phyloP scores from a whole-genome alignment of 2,888 invertebrate species.

The Eulithis testata region DNA sequence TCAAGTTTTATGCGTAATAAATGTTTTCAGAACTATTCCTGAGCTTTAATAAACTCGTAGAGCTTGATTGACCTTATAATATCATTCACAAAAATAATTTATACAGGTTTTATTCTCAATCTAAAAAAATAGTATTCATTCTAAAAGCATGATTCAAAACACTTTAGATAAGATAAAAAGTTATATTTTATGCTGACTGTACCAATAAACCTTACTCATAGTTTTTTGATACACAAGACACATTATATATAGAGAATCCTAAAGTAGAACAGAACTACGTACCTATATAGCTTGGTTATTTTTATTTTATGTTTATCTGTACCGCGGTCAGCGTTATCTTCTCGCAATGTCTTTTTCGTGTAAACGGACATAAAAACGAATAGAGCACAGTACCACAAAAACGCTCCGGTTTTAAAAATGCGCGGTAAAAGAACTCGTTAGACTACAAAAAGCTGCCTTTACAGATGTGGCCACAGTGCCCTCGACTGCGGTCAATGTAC shows the following conservation, averaged over 20 bases:
- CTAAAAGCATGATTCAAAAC: too few relatives aligned
- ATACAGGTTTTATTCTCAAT: too few relatives aligned
- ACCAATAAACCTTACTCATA: background rate
- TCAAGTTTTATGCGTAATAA: too few relatives aligned
- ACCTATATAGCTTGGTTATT: background rate
- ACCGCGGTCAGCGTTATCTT: constrained; percentile 31
- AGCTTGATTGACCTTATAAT: too few relatives aligned
- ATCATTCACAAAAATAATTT: too few relatives aligned
- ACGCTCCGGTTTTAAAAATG: constrained; percentile 34
- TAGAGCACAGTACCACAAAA: constrained; percentile 31
- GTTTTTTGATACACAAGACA: background rate
- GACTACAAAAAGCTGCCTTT: constrained; percentile 45
- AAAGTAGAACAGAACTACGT: background rate
- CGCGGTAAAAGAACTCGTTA: constrained; percentile 45
- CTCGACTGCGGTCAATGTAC: constrained; percentile 72
- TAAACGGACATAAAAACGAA: constrained; percentile 33
- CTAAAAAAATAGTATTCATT: too few relatives aligned
- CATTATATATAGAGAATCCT: background rate
- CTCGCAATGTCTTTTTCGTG: constrained; percentile 31
- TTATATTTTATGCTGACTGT: too few relatives aligned
- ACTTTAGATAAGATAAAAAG: too few relatives aligned
- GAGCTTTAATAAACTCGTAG: too few relatives aligned
- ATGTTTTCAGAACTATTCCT: too few relatives aligned
- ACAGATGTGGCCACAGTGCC: constrained; percentile 53
- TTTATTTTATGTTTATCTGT: constrained; percentile 25